phyloP scores from a whole-genome alignment of 30 jellyfish, hydroid and myxozoan genomes.

The Sanderia malayensis region DNA sequence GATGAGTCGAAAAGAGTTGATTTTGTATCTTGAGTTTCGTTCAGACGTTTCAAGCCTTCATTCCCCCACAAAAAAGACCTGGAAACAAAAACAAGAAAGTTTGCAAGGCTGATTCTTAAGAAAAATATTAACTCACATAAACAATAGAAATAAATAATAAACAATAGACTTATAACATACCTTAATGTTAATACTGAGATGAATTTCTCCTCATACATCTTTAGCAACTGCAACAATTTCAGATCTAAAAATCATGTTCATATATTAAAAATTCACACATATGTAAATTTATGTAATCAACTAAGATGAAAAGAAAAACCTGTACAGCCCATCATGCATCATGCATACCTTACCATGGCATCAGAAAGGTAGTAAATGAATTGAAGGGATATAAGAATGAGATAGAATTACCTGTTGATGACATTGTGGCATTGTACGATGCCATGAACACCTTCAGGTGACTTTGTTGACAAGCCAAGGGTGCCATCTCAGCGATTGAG shows the following conservation, averaged over 20 bases:
- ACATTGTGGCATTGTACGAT: constrained; percentile 44
- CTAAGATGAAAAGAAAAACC: too few species aligned
- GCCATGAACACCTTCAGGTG: constrained; percentile 37
- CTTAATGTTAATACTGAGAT: neutral
- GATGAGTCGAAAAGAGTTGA: constrained; percentile 8
- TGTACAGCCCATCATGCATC: too few species aligned
- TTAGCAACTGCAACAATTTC: constrained; percentile 21
- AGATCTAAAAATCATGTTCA: constrained; percentile 39
- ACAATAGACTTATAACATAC: too few species aligned
- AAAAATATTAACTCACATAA: too few species aligned
- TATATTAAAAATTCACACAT: too few species aligned
- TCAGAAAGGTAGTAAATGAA: too few species aligned
- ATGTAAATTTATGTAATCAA: too few species aligned
- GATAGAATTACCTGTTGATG: constrained; percentile 50
- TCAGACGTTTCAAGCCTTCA: constrained; percentile 10
- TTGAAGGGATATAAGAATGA: too few species aligned
- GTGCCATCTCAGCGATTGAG: constrained; percentile 24
- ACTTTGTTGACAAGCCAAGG: constrained; percentile 20
- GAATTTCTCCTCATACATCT: constrained; percentile 46
- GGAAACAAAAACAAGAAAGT: too few species aligned
- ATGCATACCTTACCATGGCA: too few species aligned
- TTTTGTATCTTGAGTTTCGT: neutral
- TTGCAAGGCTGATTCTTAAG: too few species aligned
- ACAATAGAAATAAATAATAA: too few species aligned
- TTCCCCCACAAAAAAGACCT: constrained; percentile 61